Percentiles rank a stretch among this genome's conserved stretches.
Conservation (phyloP, 2,797 vertebrate species). For the Eleutherodactylus coqui region DNA sequence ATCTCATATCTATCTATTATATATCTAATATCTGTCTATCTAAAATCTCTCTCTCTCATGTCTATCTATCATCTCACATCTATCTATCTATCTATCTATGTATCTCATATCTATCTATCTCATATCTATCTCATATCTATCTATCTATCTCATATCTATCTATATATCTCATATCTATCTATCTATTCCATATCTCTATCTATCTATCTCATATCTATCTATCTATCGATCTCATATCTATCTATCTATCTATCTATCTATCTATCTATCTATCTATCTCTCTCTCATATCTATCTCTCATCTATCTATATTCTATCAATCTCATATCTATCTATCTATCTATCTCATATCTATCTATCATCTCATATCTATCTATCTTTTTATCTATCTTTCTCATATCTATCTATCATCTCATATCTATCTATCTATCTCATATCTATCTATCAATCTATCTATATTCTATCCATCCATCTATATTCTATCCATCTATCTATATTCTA, state of each 20-base stretch:
- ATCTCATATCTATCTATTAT: slow-evolving; percentile 18
- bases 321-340: background rate
- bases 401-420: too few relatives aligned
- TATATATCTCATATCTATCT: too few relatives aligned
- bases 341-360: slow-evolving; percentile 1
- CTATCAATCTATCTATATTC: background rate
- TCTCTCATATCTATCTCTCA: background rate
- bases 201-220: slow-evolving; percentile 12
- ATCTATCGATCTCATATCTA: background rate
- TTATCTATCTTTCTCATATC: too few relatives aligned
- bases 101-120: too few relatives aligned
- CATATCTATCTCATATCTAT: background rate
- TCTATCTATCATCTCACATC: too few relatives aligned
- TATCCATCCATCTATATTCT: background rate
- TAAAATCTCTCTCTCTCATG: too few relatives aligned
- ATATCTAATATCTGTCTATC: too few relatives aligned
- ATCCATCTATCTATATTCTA: background rate
- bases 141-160: too few relatives aligned
- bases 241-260: slow-evolving; percentile 15
- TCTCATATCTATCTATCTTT: too few relatives aligned
- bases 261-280: slow-evolving; percentile 11
- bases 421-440: too few relatives aligned
- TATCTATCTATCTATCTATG: too few relatives aligned
- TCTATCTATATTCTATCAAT: background rate
- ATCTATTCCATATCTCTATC: too few relatives aligned